phyloP scores from a whole-genome alignment of 2,797 vertebrate genomes.

The Semaprochilodus insignis region DNA sequence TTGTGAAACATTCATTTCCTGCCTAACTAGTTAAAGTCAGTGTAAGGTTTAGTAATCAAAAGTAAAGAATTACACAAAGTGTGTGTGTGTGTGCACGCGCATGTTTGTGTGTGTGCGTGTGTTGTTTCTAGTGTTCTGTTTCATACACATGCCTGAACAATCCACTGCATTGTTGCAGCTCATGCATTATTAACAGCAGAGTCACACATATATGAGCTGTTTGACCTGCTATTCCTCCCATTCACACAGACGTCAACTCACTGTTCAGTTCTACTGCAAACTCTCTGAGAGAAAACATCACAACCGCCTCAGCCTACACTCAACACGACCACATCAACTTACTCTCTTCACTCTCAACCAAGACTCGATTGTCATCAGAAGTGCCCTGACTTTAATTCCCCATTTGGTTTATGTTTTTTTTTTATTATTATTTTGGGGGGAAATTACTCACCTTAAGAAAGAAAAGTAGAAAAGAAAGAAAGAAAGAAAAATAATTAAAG shows the following conservation, averaged over 20 bases:
- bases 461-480: no score
- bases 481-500: no score
- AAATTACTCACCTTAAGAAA: no score
- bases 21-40: no score
- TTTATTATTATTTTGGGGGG: no score
- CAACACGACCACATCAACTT: not conserved
- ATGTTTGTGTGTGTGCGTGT: constrained; percentile 17
- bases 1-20: no score
- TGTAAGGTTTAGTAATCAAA: not conserved
- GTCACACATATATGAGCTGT: constrained; percentile 18
- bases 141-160: constrained; percentile 4
- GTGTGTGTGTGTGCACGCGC: constrained; percentile 4
- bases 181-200: constrained; percentile 31
- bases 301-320: not conserved
- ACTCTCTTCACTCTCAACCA: no score
- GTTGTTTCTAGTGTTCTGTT: constrained; percentile 15
- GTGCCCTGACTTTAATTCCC: no score
- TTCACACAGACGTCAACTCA: not conserved
- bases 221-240: constrained; percentile 1
- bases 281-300: not conserved
- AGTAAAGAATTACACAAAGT: not conserved
- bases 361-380: no score
- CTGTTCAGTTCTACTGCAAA: not conserved
- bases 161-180: constrained; percentile 29
- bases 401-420: no score